These are phyloP conservation scores for Chloromyia formosa DNA, from an alignment of 2,888 invertebrate genomes.

Conservation along the genomic window DNA sequence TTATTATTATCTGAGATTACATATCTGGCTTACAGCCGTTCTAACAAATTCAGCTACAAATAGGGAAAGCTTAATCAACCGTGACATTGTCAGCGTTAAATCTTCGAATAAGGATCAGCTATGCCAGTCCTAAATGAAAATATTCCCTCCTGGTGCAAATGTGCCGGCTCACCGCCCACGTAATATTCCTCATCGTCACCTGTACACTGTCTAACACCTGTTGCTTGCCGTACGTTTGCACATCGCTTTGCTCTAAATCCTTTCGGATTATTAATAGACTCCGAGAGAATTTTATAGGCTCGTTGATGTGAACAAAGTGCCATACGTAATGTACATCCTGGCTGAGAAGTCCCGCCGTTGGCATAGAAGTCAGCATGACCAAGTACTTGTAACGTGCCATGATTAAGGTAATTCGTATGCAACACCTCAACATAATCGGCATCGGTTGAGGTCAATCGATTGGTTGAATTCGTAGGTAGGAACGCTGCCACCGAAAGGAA, in stretches of 20 bases:
- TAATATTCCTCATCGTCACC: neutral
- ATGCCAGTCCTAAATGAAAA: slow-evolving; percentile 20
- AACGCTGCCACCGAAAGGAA: slow-evolving; percentile 29
- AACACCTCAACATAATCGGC: slow-evolving; percentile 60
- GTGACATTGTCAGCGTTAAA: neutral
- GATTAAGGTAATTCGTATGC: slow-evolving; percentile 57
- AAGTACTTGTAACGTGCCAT: slow-evolving; percentile 58
- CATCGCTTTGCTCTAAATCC: slow-evolving; percentile 58
- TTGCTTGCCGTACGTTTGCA: slow-evolving; percentile 34
- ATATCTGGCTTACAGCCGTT: too few species aligned
- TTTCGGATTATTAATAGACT: slow-evolving; percentile 58
- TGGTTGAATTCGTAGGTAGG: slow-evolving; percentile 49
- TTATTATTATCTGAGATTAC: too few species aligned
- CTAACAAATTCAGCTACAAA: too few species aligned
- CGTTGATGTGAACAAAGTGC: slow-evolving; percentile 63
- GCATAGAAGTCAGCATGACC: slow-evolving; percentile 66
- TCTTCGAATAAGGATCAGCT: neutral
- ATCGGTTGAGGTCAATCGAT: slow-evolving; percentile 56
- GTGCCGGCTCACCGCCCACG: slow-evolving; percentile 21
- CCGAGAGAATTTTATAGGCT: slow-evolving; percentile 63
- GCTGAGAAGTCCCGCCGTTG: slow-evolving; percentile 67
- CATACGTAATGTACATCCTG: slow-evolving; percentile 64
- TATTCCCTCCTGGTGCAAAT: neutral
- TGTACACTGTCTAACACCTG: neutral
- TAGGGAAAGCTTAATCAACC: too few species aligned